Conservation (phyloP, 2,113 vertebrate genomes). For the Myotis yumanensis region DNA sequence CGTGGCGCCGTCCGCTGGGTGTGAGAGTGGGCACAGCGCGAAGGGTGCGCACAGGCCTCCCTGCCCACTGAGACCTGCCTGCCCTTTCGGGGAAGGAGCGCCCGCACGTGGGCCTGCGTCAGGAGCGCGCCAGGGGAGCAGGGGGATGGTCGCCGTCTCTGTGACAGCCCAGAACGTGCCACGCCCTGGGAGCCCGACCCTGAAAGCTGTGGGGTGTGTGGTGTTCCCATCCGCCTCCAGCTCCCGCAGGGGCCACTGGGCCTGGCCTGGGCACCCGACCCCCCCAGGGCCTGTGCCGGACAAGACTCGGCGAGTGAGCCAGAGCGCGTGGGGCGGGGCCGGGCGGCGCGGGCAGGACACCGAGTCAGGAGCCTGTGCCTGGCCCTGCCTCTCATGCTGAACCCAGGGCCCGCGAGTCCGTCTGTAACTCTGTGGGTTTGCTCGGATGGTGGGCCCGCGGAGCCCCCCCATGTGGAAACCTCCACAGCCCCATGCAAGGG, state of each 20-base stretch:
- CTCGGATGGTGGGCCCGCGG: fast-evolving
- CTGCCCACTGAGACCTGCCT: fast-evolving
- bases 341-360: fast-evolving
- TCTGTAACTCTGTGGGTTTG: fast-evolving
- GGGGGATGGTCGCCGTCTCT: fast-evolving
- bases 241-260: neutral
- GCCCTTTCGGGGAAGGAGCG: neutral
- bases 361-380: fast-evolving
- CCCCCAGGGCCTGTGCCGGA: fast-evolving
- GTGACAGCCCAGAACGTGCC: fast-evolving
- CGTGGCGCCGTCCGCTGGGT: fast-evolving
- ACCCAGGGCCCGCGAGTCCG: fast-evolving
- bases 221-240: fast-evolving
- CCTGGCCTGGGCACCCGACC: neutral
- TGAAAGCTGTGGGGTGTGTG: neutral
- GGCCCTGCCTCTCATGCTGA: fast-evolving
- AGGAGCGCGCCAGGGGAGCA: neutral
- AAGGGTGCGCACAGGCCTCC: fast-evolving
- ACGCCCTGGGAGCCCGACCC: fast-evolving
- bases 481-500: neutral
- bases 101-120: fast-evolving
- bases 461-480: fast-evolving
- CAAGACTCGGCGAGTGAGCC: fast-evolving
- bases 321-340: fast-evolving
- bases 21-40: fast-evolving